A percentile compares a stretch with the other conserved stretches of the same genome.
Conservation (phyloP, 1,140 invertebrate species). For the Hypothenemus hampei region DNA sequence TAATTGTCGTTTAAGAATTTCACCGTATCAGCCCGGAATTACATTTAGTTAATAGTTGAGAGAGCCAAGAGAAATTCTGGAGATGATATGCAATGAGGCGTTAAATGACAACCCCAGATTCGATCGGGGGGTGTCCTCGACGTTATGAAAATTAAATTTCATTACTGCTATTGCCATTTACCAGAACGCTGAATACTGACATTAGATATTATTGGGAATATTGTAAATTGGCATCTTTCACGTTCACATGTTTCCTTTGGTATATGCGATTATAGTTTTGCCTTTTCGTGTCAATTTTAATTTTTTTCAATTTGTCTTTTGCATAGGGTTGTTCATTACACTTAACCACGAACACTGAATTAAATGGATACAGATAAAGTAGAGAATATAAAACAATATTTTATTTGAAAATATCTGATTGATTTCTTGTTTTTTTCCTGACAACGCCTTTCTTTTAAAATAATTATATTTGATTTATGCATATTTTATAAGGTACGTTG, state of each 20-base stretch:
- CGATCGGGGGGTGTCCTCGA: slow-evolving; percentile 12
- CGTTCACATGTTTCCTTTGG: neutral
- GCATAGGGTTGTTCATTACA: neutral
- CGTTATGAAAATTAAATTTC: slow-evolving; percentile 17
- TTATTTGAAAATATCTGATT: too few species aligned
- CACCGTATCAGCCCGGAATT: slow-evolving; percentile 33
- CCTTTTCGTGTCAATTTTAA: neutral
- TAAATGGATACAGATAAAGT: neutral
- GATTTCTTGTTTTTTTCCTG: too few species aligned
- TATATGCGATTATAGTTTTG: neutral
- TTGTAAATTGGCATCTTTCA: neutral
- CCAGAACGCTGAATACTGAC: neutral
- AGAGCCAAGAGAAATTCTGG: slow-evolving; percentile 8
- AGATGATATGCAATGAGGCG: slow-evolving; percentile 17
- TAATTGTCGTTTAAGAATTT: slow-evolving; percentile 37
- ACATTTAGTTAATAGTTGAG: slow-evolving; percentile 16
- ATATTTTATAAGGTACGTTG: neutral
- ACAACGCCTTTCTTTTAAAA: too few species aligned
- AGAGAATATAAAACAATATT: neutral
- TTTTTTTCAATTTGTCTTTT: neutral
- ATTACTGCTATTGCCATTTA: slow-evolving; percentile 7
- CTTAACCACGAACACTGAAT: neutral
- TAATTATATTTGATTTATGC: neutral
- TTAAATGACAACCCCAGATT: slow-evolving; percentile 16
- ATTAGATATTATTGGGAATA: neutral